These are phyloP conservation scores for Neomicropteryx cornuta DNA, from an alignment of 1,140 invertebrate species.

Conservation along the genomic window DNA sequence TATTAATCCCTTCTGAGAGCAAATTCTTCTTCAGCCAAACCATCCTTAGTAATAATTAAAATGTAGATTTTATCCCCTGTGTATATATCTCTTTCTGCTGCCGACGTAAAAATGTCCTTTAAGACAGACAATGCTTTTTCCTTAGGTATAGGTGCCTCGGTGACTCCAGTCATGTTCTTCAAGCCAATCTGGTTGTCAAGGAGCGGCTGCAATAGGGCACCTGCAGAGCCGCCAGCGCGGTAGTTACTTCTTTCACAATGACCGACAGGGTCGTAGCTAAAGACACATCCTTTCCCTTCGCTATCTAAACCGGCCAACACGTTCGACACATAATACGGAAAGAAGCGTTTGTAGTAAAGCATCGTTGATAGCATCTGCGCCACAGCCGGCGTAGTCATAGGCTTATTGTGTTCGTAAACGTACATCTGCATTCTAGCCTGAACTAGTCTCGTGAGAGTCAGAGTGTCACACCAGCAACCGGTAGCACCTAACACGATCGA, in stretches of 20 bases:
- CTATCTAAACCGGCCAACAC: conserved; percentile 82
- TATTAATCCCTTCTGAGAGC: conserved; percentile 69
- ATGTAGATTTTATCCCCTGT: conserved; percentile 89
- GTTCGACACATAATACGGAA: conserved; percentile 96
- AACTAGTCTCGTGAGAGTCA: conserved; percentile 81
- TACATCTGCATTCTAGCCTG: conserved; percentile 90
- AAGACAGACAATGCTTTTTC: conserved; percentile 77
- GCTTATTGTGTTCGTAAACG: conserved; percentile 87
- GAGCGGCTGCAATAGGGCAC: conserved; percentile 69
- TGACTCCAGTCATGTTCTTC: conserved; percentile 69
- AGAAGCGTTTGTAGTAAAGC: conserved; percentile 95
- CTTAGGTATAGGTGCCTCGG: conserved; percentile 46
- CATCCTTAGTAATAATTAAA: conserved; percentile 84
- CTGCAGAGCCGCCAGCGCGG: conserved; percentile 75
- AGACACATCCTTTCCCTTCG: conserved; percentile 88
- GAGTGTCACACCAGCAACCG: conserved; percentile 97
- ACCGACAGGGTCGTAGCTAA: conserved; percentile 94
- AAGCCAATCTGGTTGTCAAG: conserved; percentile 85
- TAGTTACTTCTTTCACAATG: conserved; percentile 75
- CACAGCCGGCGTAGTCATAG: conserved; percentile 84
- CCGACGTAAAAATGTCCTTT: conserved; percentile 94
- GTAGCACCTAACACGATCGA: conserved; percentile 78
- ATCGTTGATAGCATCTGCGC: conserved; percentile 94
- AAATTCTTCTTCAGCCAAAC: conserved; percentile 60
- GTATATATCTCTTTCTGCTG: conserved; percentile 93